These are phyloP conservation scores for Philopotamus ludificatus DNA, from an alignment of 1,140 invertebrate genomes.

Conservation along the genomic window DNA sequence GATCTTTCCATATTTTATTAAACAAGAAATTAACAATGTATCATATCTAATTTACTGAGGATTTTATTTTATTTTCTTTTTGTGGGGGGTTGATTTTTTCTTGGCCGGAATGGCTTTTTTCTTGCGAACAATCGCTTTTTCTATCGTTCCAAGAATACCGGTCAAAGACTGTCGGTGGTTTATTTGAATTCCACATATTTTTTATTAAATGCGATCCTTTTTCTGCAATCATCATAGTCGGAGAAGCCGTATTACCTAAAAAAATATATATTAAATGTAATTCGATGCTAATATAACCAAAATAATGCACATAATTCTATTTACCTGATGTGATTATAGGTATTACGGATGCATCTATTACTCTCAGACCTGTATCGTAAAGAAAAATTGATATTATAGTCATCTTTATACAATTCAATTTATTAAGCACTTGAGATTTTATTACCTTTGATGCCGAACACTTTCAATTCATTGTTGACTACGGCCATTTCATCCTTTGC, in stretches of 20 bases:
- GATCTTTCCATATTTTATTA: no score
- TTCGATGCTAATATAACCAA: no score
- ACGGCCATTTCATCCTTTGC: slow-evolving; percentile 57
- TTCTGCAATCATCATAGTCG: slow-evolving; percentile 82
- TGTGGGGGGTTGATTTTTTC: no score
- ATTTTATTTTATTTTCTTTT: no score
- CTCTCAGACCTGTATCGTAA: slow-evolving; percentile 72
- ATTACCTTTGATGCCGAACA: slow-evolving; percentile 56
- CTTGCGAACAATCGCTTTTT: no score
- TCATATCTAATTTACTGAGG: no score
- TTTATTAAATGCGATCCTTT: slow-evolving; percentile 74
- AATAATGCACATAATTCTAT: neutral
- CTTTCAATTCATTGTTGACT: slow-evolving; percentile 57
- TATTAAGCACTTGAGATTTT: neutral
- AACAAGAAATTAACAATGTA: no score
- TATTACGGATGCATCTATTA: slow-evolving; percentile 68
- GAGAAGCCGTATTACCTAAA: slow-evolving; percentile 76
- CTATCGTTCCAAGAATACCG: no score
- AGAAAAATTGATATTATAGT: slow-evolving; percentile 15
- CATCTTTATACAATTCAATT: slow-evolving; percentile 14
- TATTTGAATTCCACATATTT: slow-evolving; percentile 53
- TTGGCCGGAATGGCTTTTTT: no score
- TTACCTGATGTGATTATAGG: slow-evolving; percentile 49
- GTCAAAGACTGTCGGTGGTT: slow-evolving; percentile 13
- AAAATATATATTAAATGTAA: slow-evolving; percentile 7